Evolutionary conservation across 2,113 vertebrate species (phyloP).

Genomic region (Felis chaus): DNA sequence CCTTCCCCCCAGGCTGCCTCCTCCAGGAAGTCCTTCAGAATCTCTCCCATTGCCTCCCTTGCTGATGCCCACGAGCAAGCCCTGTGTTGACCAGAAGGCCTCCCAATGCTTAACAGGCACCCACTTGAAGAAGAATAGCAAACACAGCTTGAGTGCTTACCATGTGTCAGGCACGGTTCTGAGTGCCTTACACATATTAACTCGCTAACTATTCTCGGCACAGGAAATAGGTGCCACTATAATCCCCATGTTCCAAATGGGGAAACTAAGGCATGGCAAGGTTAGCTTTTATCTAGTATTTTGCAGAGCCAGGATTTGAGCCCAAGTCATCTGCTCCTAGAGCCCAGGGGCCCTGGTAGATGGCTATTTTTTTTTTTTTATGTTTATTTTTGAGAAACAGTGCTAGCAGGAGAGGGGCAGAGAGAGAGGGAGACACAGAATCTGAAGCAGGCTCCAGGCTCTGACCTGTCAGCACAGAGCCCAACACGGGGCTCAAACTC

Average conservation of each 20-base stretch:
- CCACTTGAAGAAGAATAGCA: background rate
- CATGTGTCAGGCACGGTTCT: background rate
- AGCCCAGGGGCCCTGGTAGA: background rate
- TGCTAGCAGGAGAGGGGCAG: too few species aligned
- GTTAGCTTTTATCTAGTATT: background rate
- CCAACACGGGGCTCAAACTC: too few species aligned
- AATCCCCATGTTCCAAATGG: background rate
- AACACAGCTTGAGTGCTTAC: background rate
- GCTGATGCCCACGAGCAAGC: background rate
- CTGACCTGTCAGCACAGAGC: too few species aligned
- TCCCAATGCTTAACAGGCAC: background rate
- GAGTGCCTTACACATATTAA: background rate
- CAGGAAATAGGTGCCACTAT: too few species aligned
- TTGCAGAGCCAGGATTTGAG: background rate
- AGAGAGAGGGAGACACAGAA: too few species aligned
- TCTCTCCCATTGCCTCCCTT: background rate
- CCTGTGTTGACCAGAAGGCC: background rate
- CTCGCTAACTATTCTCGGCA: background rate
- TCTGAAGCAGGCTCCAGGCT: too few species aligned
- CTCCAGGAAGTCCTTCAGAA: background rate
- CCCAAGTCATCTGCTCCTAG: background rate
- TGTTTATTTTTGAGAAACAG: too few species aligned
- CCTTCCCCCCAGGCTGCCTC: slow-evolving; percentile 78
- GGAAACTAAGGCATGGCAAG: background rate
- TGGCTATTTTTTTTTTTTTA: background rate